These are phyloP conservation scores for Mythimna lalbum DNA, from an alignment of 2,888 invertebrate species.

Conservation along the genomic window DNA sequence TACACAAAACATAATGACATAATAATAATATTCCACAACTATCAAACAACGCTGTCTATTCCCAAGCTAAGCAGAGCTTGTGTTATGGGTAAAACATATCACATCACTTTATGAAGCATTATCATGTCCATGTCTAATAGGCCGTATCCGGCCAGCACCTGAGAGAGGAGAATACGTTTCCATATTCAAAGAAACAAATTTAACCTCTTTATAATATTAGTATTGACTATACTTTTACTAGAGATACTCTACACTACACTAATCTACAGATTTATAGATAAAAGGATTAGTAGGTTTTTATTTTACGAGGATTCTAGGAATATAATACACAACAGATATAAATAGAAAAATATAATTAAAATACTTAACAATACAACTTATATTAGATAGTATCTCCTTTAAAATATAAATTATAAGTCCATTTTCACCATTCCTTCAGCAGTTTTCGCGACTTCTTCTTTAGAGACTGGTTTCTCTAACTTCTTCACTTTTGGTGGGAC, in stretches of 20 bases:
- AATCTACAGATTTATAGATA: not conserved
- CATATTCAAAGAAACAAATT: too few species aligned
- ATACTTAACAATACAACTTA: constrained; percentile 34
- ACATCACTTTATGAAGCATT: too few species aligned
- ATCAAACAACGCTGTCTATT: too few species aligned
- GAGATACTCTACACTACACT: not conserved
- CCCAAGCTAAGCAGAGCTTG: too few species aligned
- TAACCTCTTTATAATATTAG: not conserved
- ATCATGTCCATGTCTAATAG: too few species aligned
- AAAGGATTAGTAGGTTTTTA: too few species aligned
- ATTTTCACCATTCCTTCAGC: constrained; percentile 82
- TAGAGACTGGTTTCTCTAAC: constrained; percentile 73
- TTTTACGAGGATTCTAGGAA: not conserved
- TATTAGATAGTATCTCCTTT: not conserved
- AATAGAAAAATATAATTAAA: constrained; percentile 41
- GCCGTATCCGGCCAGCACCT: too few species aligned
- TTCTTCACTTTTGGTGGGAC: constrained; percentile 72
- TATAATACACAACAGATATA: constrained; percentile 11
- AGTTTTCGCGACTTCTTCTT: constrained; percentile 81
- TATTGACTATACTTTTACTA: not conserved
- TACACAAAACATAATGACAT: too few species aligned
- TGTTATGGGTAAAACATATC: too few species aligned
- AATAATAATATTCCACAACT: too few species aligned
- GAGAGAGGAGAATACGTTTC: too few species aligned
- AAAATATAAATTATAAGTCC: constrained; percentile 76